phyloP scores from a whole-genome alignment of 2,888 invertebrate species.

The Tiphia femorata region DNA sequence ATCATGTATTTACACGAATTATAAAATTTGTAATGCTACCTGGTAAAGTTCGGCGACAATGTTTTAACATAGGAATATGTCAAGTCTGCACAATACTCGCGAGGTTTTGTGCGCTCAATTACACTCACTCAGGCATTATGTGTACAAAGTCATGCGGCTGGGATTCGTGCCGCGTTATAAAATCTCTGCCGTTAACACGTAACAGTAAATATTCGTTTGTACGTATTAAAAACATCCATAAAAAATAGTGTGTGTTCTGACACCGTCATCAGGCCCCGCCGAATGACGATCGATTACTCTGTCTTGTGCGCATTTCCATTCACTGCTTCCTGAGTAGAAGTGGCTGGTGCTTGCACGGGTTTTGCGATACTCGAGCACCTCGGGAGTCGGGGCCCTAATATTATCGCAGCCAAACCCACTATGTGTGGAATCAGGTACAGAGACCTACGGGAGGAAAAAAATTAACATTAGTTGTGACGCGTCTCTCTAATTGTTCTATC shows the following conservation, averaged over 20 bases:
- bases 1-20: slow-evolving; percentile 20
- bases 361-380: slow-evolving; percentile 25
- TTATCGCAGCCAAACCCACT: slow-evolving; percentile 54
- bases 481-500: no score
- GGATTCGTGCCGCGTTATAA: slow-evolving; percentile 23
- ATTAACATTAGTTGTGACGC: no score
- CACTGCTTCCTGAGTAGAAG: slow-evolving; percentile 20
- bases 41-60: neutral
- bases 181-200: slow-evolving; percentile 35
- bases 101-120: neutral
- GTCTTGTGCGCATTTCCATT: slow-evolving; percentile 40
- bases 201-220: slow-evolving; percentile 38
- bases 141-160: slow-evolving; percentile 13
- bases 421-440: slow-evolving; percentile 63
- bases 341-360: slow-evolving; percentile 7
- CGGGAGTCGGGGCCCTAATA: slow-evolving; percentile 56
- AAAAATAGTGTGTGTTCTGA: slow-evolving; percentile 49
- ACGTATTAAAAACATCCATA: slow-evolving; percentile 43
- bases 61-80: neutral
- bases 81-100: no score
- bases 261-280: neutral
- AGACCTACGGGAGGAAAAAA: slow-evolving; percentile 50
- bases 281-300: slow-evolving; percentile 20
- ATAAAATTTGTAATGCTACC: slow-evolving; percentile 19
- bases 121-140: slow-evolving; percentile 17